phyloP scores from a whole-genome alignment of 23 tunicate species.

The Aplidium turbinatum region DNA sequence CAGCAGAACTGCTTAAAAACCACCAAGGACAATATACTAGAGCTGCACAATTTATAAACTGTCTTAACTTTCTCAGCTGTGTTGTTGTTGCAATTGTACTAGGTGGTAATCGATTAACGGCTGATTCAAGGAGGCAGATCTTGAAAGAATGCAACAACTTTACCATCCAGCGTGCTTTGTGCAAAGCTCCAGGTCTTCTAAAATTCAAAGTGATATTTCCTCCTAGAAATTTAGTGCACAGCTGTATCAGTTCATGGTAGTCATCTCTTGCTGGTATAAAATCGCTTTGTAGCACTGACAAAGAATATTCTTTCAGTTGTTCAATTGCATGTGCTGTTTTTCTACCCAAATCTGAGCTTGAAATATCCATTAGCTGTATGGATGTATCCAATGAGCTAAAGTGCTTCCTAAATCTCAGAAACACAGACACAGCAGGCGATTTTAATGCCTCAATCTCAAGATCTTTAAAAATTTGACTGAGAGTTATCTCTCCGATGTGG shows the following conservation, averaged over 20 bases:
- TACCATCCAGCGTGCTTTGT: background rate
- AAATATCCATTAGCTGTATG: background rate
- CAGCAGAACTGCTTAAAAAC: background rate
- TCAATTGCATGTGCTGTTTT: background rate
- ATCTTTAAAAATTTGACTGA: slow-evolving; percentile 22
- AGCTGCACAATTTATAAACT: background rate
- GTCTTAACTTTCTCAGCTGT: background rate
- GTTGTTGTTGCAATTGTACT: background rate
- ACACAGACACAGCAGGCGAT: slow-evolving; percentile 9
- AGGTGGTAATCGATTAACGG: background rate
- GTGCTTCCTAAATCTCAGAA: slow-evolving; percentile 21
- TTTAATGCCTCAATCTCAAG: slow-evolving; percentile 9
- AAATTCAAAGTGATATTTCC: slow-evolving; percentile 11
- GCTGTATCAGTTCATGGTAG: slow-evolving; percentile 25
- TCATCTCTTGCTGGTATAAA: slow-evolving; percentile 20
- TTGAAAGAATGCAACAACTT: slow-evolving; percentile 11
- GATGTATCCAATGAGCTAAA: slow-evolving; percentile 10
- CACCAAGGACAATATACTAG: slow-evolving; percentile 12
- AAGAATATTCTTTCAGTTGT: slow-evolving; percentile 18
- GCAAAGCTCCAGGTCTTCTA: slow-evolving; percentile 6
- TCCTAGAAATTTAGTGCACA: slow-evolving; percentile 22
- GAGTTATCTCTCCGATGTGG: slow-evolving; percentile 18
- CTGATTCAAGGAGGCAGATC: slow-evolving; percentile 20
- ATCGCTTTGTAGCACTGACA: slow-evolving; percentile 19
- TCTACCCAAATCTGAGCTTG: slow-evolving; percentile 13